phyloP scores from a whole-genome alignment of 1,140 invertebrate species.

The Branchinecta lindahli region DNA sequence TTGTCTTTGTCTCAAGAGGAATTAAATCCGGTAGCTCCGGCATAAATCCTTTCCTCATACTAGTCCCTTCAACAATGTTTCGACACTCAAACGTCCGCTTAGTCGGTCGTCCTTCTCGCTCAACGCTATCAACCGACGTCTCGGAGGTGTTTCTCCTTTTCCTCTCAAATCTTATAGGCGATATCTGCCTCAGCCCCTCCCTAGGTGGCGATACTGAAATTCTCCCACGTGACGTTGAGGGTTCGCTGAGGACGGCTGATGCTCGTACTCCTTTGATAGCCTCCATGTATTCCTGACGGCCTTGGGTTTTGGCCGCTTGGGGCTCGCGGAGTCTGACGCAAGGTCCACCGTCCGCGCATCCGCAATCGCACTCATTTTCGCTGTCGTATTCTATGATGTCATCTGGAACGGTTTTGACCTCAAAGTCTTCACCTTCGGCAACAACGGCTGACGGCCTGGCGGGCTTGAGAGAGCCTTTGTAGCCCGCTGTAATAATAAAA shows the following conservation, averaged over 20 bases:
- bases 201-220: background rate
- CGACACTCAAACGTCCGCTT: background rate
- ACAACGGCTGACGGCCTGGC: background rate
- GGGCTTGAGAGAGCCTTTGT: background rate
- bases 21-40: background rate
- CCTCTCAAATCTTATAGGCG: background rate
- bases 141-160: background rate
- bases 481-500: background rate
- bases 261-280: background rate
- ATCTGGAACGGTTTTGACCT: slow-evolving; percentile 3
- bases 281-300: background rate
- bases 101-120: background rate
- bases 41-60: background rate
- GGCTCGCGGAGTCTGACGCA: background rate
- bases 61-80: background rate
- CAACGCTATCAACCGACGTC: background rate
- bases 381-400: slow-evolving; percentile 3
- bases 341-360: background rate
- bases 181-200: background rate
- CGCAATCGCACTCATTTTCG: background rate
- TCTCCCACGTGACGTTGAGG: background rate
- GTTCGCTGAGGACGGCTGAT: background rate
- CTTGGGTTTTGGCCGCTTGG: background rate
- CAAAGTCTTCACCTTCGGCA: background rate
- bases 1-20: background rate